Evolutionary conservation across 2,888 invertebrate genomes (phyloP), one percentile per base, ranked within the genome.

Genomic region (Phaonia tiefii): DNA sequence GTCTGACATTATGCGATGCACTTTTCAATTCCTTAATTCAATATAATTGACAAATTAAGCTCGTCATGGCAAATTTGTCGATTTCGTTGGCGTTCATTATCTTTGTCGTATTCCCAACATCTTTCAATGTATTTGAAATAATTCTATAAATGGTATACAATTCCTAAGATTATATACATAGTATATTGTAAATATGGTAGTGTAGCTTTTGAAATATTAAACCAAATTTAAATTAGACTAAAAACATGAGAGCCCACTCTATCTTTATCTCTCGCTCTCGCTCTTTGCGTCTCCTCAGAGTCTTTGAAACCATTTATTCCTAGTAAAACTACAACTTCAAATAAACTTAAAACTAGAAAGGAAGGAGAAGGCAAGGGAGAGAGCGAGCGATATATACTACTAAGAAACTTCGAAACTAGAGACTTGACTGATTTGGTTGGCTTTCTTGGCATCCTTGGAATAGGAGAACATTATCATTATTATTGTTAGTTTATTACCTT

Each of bases 211-310:
- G 80, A 70, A 80, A 80, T 37, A 58, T 71, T 58, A 80, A 71
- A 80, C 76, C 74, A 66, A 77, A 70, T 77, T 77, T 80, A 77
- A 80, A 79, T 75, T 75, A 73, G 76, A 74, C 17, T 39, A 22
- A 60, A n/a, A 46, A 46, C 17, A 22, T 13, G 1, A 54, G 4
- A 44, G 26, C n/a, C 39, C 58, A 70, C 15, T 26, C 44, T 5
- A 31, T 31, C 31, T 60, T 46, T 39, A 63, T 44, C 25, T 15
- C 58, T 37, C 17, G 25, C 22, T 26, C 56, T 54, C 58, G 49
- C 44, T 22, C 17, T 51, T 20, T 54, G 22, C 49, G 10, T 20
- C 44, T 10, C 25, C n/a, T n/a, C n/a, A n/a, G 10, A 44, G 51
- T 1, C 31, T 5, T 31, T 7, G 22, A 51, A 15, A 58, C 58